These are phyloP conservation scores for Henricia sp. DNA, from an alignment of 53 echinoderm and acorn worm species.

Conservation along the genomic window DNA sequence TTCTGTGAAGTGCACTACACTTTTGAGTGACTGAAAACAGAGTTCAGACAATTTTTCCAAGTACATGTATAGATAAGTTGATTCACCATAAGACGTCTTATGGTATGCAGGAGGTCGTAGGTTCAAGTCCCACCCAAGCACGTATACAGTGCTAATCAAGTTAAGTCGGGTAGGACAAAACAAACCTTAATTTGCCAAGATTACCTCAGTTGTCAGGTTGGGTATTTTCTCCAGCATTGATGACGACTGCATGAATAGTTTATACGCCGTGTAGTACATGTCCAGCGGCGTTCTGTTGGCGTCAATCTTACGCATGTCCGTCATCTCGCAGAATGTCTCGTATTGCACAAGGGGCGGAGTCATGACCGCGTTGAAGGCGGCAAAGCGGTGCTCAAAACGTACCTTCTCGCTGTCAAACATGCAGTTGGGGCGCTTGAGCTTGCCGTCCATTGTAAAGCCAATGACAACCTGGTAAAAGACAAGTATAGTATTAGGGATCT, in stretches of 20 bases:
- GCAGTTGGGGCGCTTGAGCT: slow-evolving; percentile 81
- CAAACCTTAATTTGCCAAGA: not conserved
- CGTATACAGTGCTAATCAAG: no score
- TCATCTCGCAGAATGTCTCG: slow-evolving; percentile 91
- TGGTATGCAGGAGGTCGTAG: no score
- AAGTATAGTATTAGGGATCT: no score
- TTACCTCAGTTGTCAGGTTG: slow-evolving; percentile 73
- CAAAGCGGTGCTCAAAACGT: slow-evolving; percentile 95
- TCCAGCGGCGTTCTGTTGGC: slow-evolving; percentile 61
- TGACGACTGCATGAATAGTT: slow-evolving; percentile 82
- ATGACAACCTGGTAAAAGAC: slow-evolving; percentile 93
- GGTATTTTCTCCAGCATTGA: slow-evolving; percentile 82
- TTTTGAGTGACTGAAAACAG: no score
- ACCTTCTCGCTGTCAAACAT: slow-evolving; percentile 94
- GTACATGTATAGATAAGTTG: no score
- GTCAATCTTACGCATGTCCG: slow-evolving; percentile 76
- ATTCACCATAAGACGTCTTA: no score
- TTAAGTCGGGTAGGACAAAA: not conserved
- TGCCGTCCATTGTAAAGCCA: slow-evolving; percentile 86
- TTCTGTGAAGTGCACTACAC: no score
- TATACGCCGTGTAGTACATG: slow-evolving; percentile 79
- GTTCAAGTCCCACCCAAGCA: no score
- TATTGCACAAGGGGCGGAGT: slow-evolving; percentile 97
- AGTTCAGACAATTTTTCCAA: no score
- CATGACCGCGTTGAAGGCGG: slow-evolving; percentile 73